A percentile compares a stretch with the other conserved stretches of the same genome.
Conservation (phyloP, 2,888 invertebrate species). For the Itoplectis maculator region DNA sequence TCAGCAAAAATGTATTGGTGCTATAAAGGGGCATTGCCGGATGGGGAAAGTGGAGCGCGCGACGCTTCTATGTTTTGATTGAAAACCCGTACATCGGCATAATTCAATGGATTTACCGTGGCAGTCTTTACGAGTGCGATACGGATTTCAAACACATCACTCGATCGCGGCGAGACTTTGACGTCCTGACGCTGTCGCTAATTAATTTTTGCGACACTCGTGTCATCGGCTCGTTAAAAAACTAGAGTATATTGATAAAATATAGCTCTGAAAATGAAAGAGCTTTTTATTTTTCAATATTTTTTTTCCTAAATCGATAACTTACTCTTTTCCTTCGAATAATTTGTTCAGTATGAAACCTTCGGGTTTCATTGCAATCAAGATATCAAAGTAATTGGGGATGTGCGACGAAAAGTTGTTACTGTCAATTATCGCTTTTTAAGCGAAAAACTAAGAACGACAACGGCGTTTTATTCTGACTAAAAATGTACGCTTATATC, state of each 20-base stretch:
- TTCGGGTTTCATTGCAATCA: not conserved
- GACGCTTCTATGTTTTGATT: slow-evolving; percentile 44
- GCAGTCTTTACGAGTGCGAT: not conserved
- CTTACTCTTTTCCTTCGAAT: not conserved
- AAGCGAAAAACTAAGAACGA: too few relatives aligned
- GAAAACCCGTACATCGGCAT: slow-evolving; percentile 40
- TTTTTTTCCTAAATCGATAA: too few relatives aligned
- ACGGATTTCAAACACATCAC: not conserved
- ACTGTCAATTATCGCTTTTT: too few relatives aligned
- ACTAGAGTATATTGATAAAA: not conserved
- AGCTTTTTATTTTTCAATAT: too few relatives aligned
- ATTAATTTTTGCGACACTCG: not conserved
- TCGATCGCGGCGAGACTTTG: not conserved
- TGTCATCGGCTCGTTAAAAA: not conserved
- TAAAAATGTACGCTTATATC: not conserved
- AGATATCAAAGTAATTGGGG: too few relatives aligned
- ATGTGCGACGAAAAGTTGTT: too few relatives aligned
- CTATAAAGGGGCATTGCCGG: slow-evolving; percentile 41
- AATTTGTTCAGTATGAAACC: not conserved
- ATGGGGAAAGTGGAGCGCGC: slow-evolving; percentile 21
- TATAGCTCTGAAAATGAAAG: not conserved
- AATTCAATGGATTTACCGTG: slow-evolving; percentile 42
- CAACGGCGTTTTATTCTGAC: too few relatives aligned
- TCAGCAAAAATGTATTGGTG: slow-evolving; percentile 57
- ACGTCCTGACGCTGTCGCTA: not conserved